Evolutionary conservation across 2,113 vertebrate genomes (phyloP).

Genomic region (Picathartes gymnocephalus): DNA sequence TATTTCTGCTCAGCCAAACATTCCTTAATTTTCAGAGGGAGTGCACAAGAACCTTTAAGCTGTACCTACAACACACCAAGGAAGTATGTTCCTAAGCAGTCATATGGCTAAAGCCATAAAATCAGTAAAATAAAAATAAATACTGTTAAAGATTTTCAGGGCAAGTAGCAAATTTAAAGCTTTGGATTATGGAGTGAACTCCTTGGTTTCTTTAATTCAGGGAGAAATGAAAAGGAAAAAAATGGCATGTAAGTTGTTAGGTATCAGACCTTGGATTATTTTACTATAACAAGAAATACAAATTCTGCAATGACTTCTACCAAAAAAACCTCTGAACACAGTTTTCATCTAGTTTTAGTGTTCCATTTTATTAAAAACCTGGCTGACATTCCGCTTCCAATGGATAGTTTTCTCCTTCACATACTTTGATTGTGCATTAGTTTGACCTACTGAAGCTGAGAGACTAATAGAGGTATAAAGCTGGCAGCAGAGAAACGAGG

Average conservation of each 20-base stretch:
- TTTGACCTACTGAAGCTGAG: not conserved
- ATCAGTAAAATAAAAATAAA: not conserved
- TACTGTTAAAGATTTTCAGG: not conserved
- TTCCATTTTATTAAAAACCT: not conserved
- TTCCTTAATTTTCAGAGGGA: not conserved
- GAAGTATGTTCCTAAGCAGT: not conserved
- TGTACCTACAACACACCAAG: not conserved
- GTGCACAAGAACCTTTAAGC: not conserved
- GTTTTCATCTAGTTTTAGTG: not conserved
- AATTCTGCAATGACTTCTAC: not conserved
- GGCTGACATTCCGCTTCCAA: not conserved
- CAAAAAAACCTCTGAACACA: not conserved
- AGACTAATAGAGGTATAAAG: not conserved
- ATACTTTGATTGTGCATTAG: not conserved
- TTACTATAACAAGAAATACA: not conserved
- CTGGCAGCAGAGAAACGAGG: not conserved
- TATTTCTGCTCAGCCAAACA: not conserved
- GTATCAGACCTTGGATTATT: not conserved
- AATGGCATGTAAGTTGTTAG: not conserved
- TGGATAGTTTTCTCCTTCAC: not conserved
- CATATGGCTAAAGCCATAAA: not conserved
- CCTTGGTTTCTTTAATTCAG: not conserved
- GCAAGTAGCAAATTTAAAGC: not conserved
- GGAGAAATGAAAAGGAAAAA: accelerated
- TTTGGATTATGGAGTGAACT: not conserved